Evolutionary conservation across 35 echinoderm and acorn worm species (phyloP), one percentile per base, ranked within the genome.

Genomic region (Anneissia japonica): DNA sequence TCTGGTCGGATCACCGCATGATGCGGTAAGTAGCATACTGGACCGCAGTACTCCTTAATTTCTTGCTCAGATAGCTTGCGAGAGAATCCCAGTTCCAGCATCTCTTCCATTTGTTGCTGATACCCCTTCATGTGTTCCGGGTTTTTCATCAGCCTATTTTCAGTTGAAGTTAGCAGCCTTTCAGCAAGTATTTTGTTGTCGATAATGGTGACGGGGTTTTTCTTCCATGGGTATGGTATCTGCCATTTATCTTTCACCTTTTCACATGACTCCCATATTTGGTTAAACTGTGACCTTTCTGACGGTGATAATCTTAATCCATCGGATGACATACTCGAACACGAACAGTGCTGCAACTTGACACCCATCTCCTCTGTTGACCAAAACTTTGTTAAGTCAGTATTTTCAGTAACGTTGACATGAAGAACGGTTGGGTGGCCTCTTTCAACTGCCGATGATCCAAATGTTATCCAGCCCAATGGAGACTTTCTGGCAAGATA

Each of bases 381-480:
- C 73, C 73, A 75, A 23, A 75, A 75, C 4, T 75, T 32, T 30
- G 73, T 75, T 43, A 43, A 37, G 84, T 91, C 84, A 26, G 56
- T 37, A 19, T 23, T 55, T 4, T 73, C 46, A n/a, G 37, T 26
- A 11, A 88, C 33, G 29, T 82, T 64, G 10, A 88, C 31, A 84
- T 88, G 74, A 56, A 91, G 36, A 17, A 91, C 84, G 84, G 41
- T 38, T 35, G n/a, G 14, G 10, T 12, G 41, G 4, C 76, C 11
- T 9, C 31, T 21, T 35, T 35, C 13, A 6, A 77, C 34, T 29
- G 32, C 74, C 10, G 17, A 82, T 5, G 1, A 26, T 46, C 90
- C 90, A 91, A 91, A 91, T 26, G 86, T 35, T 5, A 91, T 39
- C 89, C 83, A 91, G 16, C 89, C 89, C 23, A 91, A 38, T 77